Base-by-base conservation (phyloP, 2,888 invertebrate species). In the Anthophora plumipes region DNA sequence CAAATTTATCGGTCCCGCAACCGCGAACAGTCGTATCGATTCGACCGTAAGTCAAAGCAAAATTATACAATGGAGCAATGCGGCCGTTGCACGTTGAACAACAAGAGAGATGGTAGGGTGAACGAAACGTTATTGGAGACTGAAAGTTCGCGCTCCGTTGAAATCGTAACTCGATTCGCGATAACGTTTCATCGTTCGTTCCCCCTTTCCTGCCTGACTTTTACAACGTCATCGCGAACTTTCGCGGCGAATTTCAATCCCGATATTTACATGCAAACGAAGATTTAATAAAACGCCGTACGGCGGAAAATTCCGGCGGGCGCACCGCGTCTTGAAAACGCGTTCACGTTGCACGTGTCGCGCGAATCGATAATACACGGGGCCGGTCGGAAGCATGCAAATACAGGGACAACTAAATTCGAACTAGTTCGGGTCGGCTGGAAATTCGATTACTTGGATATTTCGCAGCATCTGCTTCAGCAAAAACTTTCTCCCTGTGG, bases 391-490 rank as follows among this genome's bases (percentile, higher is more conserved):
- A 37, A 25, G 59, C 68, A 61, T 76, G 59, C 64, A 76, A 80
- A 72, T 80, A 72, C 55, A 20, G 48, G 8, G 31, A 64, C 66
- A 70, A 66, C 73, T 70, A 60, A 66, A 60, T 50, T 63, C 25
- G n/a, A 70, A 69, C 64, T 79, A 74, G 69, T 64, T 67, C 25
- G 46, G 12, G 25, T 39, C 59, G 48, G 48, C 46, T 59, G 50
- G 57, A 66, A 77, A 81, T 68, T 69, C 66, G 50, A 73, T 70
- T 69, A 69, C 48, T 17, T 11, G 52, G 25, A 71, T 61, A 71
- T 75, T 70, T 75, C 57, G 55, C 50, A 20, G 60, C 67, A 70
- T 63, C 61, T 54, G 82, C 25, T 37, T 14, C 50, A n/a, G 52
- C 46, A 48, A 55, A 76, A 80, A 74, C 69, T 60, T 54, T 39